Base-by-base conservation (phyloP, 1,140 invertebrate genomes). In the Drosophila subpulchrella region DNA sequence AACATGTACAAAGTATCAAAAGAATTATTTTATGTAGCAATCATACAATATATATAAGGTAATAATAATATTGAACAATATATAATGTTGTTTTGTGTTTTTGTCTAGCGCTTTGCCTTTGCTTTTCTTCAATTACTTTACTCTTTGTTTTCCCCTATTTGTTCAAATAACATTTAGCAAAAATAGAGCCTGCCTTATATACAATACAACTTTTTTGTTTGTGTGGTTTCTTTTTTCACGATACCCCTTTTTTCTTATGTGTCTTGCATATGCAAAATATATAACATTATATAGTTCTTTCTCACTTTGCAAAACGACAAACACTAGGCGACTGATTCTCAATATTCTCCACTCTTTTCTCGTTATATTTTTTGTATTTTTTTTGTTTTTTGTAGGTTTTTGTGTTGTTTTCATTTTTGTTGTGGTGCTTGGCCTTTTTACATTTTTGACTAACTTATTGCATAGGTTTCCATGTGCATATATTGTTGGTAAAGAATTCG, bases 101-200 rank as follows among this genome's bases (percentile, higher is more conserved):
- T 50, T 84, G 66, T 85, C 75, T 89, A 84, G 80, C 80, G 80
- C 66, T 80, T 89, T 85, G 66, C 75, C 73, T 84, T 78, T 83
- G 79, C 84, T 88, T 78, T 88, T 65, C 79, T 89, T 89, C 76
- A 68, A 70, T 70, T 71, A 71, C 67, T 71, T 71, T 70, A 71
- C 67, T 71, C 65, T 68, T 77, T 55, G 71, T 84, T 89, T 88
- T 74, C 62, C 81, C 80, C 76, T 90, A 90, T 81, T 89, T 89
- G 80, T 89, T 89, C 75, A 84, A 90, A 90, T 89, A 89, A 89
- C 84, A 89, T 89, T 89, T 89, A 89, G 84, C 84, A 89, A 89
- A 89, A 89, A 89, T 89, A 89, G 80, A 88, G 84, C 76, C 81
- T 90, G 77, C 84, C 78, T 90, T 89, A 84, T 89, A 74, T 89